A percentile compares a stretch with the other conserved stretches of the same genome.
Evolutionary conservation across 2,888 invertebrate genomes (phyloP).

Genomic region (Agrypnus murinus): DNA sequence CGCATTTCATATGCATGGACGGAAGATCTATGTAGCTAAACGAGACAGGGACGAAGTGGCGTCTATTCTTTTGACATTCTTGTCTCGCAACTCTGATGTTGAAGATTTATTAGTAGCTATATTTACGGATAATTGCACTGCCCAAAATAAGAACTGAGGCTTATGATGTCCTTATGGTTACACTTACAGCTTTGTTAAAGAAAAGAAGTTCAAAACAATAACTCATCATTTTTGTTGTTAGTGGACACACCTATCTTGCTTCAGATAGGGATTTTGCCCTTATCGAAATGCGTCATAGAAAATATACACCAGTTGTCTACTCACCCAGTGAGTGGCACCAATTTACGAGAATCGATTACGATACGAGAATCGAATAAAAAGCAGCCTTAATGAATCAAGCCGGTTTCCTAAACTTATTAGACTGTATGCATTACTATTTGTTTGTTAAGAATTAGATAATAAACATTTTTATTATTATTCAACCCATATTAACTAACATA

Average conservation of each 20-base stretch:
- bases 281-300: neutral
- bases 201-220: constrained; percentile 40
- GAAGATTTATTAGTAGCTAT: constrained; percentile 36
- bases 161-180: constrained; percentile 49
- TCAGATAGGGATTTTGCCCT: constrained; percentile 12
- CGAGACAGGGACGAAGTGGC: constrained; percentile 53
- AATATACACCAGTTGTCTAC: neutral
- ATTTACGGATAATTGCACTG: constrained; percentile 50
- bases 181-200: constrained; percentile 48
- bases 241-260: constrained; percentile 50
- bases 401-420: too few relatives aligned
- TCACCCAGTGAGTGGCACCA: constrained; percentile 13
- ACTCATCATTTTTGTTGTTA: constrained; percentile 50
- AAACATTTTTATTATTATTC: too few relatives aligned
- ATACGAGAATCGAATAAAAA: too few relatives aligned
- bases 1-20: constrained; percentile 53
- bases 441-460: too few relatives aligned
- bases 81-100: constrained; percentile 38
- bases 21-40: constrained; percentile 51
- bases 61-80: constrained; percentile 47
- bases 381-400: too few relatives aligned
- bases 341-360: too few relatives aligned
- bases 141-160: constrained; percentile 53
- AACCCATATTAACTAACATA: too few relatives aligned
- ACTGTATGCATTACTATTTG: too few relatives aligned